Percentiles rank a stretch among this genome's conserved stretches.
These are phyloP conservation scores for Chironex yamaguchii DNA, from an alignment of 30 jellyfish, hydroid and myxozoan genomes.

Conservation along the genomic window DNA sequence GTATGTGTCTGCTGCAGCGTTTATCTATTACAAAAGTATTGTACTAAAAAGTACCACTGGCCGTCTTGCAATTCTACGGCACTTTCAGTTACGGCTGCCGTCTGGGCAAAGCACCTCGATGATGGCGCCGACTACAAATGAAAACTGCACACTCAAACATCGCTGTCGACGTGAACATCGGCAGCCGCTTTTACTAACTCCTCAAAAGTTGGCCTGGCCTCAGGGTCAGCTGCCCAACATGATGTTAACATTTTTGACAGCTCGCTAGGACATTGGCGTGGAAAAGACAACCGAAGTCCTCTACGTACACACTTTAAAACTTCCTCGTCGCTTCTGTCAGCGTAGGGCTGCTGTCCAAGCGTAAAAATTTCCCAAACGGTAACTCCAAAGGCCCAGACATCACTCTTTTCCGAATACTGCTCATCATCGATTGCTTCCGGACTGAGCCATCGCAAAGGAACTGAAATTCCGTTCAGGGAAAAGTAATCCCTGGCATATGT, in stretches of 20 bases:
- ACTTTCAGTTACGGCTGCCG: too few species aligned
- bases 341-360: slow-evolving; percentile 77
- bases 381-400: slow-evolving; percentile 95
- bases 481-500: slow-evolving; percentile 77
- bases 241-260: slow-evolving; percentile 54
- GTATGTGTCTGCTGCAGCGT: too few species aligned
- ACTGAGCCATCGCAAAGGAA: slow-evolving; percentile 94
- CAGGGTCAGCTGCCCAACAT: slow-evolving; percentile 78
- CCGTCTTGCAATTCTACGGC: too few species aligned
- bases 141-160: too few species aligned
- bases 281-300: slow-evolving; percentile 56
- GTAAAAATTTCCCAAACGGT: slow-evolving; percentile 89
- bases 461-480: slow-evolving; percentile 66
- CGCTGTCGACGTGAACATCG: slow-evolving; percentile 78
- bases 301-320: slow-evolving; percentile 62
- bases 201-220: slow-evolving; percentile 82
- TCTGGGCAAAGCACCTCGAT: too few species aligned
- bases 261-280: slow-evolving; percentile 61
- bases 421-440: slow-evolving; percentile 86
- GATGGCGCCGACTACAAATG: too few species aligned
- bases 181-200: slow-evolving; percentile 67
- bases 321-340: slow-evolving; percentile 70
- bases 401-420: slow-evolving; percentile 91
- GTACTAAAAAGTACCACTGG: too few species aligned
- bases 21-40: too few species aligned